phyloP scores from a whole-genome alignment of 2,888 invertebrate species.

The Tachina fera region DNA sequence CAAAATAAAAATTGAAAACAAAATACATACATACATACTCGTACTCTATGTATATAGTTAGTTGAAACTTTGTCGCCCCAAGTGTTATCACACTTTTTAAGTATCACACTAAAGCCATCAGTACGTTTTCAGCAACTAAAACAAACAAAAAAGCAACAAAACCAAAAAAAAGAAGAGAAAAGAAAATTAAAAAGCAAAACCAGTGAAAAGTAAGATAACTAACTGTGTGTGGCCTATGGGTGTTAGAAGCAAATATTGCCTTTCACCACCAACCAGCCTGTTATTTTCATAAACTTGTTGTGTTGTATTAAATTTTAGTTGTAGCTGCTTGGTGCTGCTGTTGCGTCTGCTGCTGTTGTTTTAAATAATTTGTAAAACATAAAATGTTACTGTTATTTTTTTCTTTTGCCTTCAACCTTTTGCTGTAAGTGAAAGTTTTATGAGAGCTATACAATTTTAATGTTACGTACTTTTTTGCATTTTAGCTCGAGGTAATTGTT shows the following conservation, averaged over 20 bases:
- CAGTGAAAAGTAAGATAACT: slow-evolving; percentile 11
- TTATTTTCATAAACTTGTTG: slow-evolving; percentile 28
- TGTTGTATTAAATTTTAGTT: slow-evolving; percentile 22
- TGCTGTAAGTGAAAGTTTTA: slow-evolving; percentile 35
- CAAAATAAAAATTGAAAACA: slow-evolving; percentile 24
- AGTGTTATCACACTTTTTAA: slow-evolving; percentile 64
- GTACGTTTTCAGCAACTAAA: neutral
- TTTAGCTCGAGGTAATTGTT: slow-evolving; percentile 29
- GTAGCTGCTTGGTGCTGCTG: neutral
- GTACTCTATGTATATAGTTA: slow-evolving; percentile 4
- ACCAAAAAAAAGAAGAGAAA: neutral
- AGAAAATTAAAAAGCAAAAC: slow-evolving; percentile 8
- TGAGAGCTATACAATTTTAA: slow-evolving; percentile 2
- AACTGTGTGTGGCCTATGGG: slow-evolving; percentile 30
- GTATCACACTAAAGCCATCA: slow-evolving; percentile 49
- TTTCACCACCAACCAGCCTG: slow-evolving; percentile 57
- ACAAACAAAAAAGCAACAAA: neutral
- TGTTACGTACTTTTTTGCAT: slow-evolving; percentile 1
- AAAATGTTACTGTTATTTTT: slow-evolving; percentile 45
- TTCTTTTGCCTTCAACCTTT: slow-evolving; percentile 23
- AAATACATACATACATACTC: neutral
- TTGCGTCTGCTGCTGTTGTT: slow-evolving; percentile 34
- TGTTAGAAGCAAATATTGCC: slow-evolving; percentile 35
- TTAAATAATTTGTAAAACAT: slow-evolving; percentile 53
- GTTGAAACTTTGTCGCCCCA: slow-evolving; percentile 61